Evolutionary conservation across 2,113 vertebrate genomes (phyloP).

Genomic region (Gallinago undulata): DNA sequence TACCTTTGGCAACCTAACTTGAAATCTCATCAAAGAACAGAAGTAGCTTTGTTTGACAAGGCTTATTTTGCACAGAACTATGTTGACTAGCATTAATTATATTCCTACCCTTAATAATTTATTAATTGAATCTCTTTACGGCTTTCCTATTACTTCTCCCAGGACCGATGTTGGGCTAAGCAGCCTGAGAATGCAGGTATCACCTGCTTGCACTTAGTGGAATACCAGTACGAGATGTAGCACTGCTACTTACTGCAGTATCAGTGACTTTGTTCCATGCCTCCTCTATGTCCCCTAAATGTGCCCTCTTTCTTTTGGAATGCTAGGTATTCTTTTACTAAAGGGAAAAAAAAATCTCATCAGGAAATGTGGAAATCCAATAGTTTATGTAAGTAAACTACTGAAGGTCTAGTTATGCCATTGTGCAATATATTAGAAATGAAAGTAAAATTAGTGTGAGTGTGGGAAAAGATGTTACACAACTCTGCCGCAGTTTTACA

Average conservation of each 20-base stretch:
- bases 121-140: conserved; percentile 53
- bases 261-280: neutral
- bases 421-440: neutral
- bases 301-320: neutral
- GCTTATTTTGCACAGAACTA: conserved; percentile 53
- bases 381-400: neutral
- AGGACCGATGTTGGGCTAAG: neutral
- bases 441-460: neutral
- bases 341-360: neutral
- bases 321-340: neutral
- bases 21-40: conserved; percentile 59
- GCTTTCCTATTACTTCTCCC: conserved; percentile 20
- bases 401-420: neutral
- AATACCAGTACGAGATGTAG: neutral
- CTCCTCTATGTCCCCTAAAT: neutral
- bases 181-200: neutral
- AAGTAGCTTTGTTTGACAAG: conserved; percentile 59
- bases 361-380: neutral
- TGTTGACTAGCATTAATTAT: conserved; percentile 62
- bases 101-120: conserved; percentile 59
- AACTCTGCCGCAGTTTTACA: neutral
- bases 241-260: neutral
- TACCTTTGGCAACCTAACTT: conserved; percentile 33
- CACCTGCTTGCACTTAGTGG: neutral
- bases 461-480: conserved; percentile 14